A percentile compares a stretch with the other conserved stretches of the same genome.
Conservation (phyloP, 1,140 invertebrate genomes). For the Drosophila lini region DNA sequence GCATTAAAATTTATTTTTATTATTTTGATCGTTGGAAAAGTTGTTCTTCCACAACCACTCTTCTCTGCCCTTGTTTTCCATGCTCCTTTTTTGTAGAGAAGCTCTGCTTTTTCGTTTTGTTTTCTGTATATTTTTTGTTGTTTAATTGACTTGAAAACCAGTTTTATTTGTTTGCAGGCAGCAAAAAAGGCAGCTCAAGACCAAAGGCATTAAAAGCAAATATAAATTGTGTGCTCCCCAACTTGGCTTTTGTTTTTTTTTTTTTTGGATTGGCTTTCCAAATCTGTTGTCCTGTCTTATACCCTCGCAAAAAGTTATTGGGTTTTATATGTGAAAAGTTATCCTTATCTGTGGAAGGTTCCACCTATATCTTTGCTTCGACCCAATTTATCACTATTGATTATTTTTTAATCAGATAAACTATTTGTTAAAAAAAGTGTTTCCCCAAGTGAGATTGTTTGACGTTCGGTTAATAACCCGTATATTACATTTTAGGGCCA, state of each 20-base stretch:
- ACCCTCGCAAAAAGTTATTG: slow-evolving; percentile 12
- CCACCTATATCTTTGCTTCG: background rate
- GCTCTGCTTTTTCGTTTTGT: slow-evolving; percentile 14
- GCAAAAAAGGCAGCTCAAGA: slow-evolving; percentile 44
- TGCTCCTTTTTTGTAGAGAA: slow-evolving; percentile 46
- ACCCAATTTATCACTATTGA: background rate
- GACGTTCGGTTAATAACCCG: background rate
- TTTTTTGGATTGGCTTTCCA: slow-evolving; percentile 17
- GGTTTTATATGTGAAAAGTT: slow-evolving; percentile 5
- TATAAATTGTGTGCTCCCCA: slow-evolving; percentile 69
- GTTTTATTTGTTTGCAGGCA: slow-evolving; percentile 78
- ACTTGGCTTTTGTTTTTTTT: slow-evolving; percentile 38
- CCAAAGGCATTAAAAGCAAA: slow-evolving; percentile 75
- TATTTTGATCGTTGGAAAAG: slow-evolving; percentile 41
- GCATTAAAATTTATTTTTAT: slow-evolving; percentile 9
- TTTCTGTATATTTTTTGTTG: slow-evolving; percentile 57
- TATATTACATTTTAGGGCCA: background rate
- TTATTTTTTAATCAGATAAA: background rate
- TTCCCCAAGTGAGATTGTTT: background rate
- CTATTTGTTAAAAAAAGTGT: background rate
- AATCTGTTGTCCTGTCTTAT: slow-evolving; percentile 21
- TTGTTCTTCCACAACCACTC: slow-evolving; percentile 25
- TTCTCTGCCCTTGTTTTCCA: slow-evolving; percentile 20
- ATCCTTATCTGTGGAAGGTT: background rate
- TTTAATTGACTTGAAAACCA: slow-evolving; percentile 78